phyloP scores from a whole-genome alignment of 2,113 vertebrate species.

The Glaucidium brasilianum region DNA sequence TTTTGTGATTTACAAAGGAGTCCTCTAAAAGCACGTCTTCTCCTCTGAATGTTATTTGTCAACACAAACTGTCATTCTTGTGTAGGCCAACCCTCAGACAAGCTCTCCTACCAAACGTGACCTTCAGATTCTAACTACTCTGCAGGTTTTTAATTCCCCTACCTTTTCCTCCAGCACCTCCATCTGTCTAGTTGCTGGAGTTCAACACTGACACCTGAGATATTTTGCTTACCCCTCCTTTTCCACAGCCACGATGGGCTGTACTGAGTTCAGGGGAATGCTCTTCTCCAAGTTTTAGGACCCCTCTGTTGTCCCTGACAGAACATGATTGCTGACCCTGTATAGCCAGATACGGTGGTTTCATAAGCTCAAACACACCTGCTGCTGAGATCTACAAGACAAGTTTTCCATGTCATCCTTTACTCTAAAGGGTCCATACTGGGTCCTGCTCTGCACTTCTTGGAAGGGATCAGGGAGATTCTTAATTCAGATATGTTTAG shows the following conservation, averaged over 20 bases:
- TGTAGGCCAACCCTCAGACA: neutral
- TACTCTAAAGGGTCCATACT: accelerated
- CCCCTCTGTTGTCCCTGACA: neutral
- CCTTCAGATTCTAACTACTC: neutral
- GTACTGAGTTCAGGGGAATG: neutral
- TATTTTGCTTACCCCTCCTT: neutral
- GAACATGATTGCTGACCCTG: accelerated
- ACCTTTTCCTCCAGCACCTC: neutral
- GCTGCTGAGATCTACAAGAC: neutral
- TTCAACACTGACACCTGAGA: neutral
- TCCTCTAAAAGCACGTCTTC: neutral
- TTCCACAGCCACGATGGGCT: neutral
- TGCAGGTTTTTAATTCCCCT: neutral
- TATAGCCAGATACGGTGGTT: neutral
- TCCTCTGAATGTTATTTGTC: neutral
- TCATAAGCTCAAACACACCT: neutral
- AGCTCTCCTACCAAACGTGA: neutral
- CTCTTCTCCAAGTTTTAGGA: neutral
- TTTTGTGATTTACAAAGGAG: neutral
- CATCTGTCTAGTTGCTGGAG: neutral
- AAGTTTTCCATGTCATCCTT: neutral
- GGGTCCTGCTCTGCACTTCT: neutral
- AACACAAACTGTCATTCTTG: neutral
- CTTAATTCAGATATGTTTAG: neutral
- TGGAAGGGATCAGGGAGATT: neutral